Base-by-base conservation (phyloP, 2,113 vertebrate genomes). In the Oreochromis tanganicae region DNA sequence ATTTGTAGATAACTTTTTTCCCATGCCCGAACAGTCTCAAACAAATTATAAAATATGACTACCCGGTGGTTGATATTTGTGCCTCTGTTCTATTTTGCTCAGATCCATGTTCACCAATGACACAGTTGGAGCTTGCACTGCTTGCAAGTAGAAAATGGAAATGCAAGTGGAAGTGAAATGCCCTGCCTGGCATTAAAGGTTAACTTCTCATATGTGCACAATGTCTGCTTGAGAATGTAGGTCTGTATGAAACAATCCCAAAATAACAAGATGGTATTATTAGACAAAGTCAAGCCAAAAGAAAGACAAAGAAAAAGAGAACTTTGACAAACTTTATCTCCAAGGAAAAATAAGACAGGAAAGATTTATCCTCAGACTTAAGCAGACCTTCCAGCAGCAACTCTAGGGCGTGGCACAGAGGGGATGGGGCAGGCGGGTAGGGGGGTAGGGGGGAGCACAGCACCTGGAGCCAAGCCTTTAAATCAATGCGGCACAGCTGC, bases 401-500 rank as follows among this genome's bases (percentile, higher is more conserved):
- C 54, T 83, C 19, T 59, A 50, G 73, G 82, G 82, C 10, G 59
- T 81, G 82, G 82, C 21, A 59, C 2, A 7, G 82, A 21, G 52
- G 3, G 38, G 75, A 57, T 32, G 50, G 36, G 50, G 17, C 63
- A 68, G n/a, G 36, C 36, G 9, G 50, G 8, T 4, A 5, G 32
- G 3, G 38, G 16, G 34, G 79, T 4, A 5, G 38, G 3, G 38
- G 16, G 34, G 79, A 61, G 66, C 50, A 61, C 34, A 63, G 71
- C 82, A 88, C 90, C 90, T 90, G 91, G 88, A 89, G 48, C 80
- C 43, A 48, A 87, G 82, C 63, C 73, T 91, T 90, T 71, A 84
- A 93, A 93, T 95, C 90, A 94, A 82, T 83, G 86, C 83, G 80
- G 54, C 78, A 73, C 94, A 90, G 87, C 88, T 94, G 94, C 88